A percentile compares a stretch with the other conserved stretches of the same genome.
Evolutionary conservation across 2,113 vertebrate species (phyloP).

Genomic region (Semnornis frantzii): DNA sequence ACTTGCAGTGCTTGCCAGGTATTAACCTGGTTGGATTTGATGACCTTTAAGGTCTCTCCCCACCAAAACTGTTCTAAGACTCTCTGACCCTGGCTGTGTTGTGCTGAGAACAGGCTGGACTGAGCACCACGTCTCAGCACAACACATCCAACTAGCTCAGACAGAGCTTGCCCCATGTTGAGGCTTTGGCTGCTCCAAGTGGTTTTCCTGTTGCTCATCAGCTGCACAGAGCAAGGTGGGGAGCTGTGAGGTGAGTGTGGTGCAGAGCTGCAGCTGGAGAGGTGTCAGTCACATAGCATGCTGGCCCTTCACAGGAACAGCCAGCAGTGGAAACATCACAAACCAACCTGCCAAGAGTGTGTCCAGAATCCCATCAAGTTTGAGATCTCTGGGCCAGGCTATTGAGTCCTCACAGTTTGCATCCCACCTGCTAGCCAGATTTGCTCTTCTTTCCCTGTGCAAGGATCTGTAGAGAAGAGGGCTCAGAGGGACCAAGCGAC

Average conservation of each 20-base stretch:
- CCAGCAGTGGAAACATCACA: background rate
- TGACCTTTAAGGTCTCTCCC: background rate
- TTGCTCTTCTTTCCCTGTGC: rapidly evolving
- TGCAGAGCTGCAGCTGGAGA: background rate
- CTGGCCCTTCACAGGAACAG: background rate
- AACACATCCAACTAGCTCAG: background rate
- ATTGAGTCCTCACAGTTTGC: rapidly evolving
- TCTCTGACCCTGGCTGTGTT: background rate
- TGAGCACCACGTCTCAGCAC: too few relatives aligned
- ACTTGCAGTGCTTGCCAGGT: background rate
- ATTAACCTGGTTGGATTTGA: background rate
- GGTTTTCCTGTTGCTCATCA: rapidly evolving
- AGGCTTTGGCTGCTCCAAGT: background rate
- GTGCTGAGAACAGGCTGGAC: background rate
- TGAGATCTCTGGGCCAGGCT: rapidly evolving
- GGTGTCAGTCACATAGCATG: too few relatives aligned
- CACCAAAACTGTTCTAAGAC: background rate
- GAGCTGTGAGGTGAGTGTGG: background rate
- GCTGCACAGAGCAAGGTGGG: background rate
- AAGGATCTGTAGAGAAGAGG: background rate
- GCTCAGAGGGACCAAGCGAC: background rate
- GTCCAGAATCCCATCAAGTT: background rate
- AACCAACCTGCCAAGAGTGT: background rate
- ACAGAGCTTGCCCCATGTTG: rapidly evolving
- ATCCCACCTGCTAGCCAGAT: background rate